Evolutionary conservation across 2,797 vertebrate genomes (phyloP).

Genomic region (Acanthopagrus latus): DNA sequence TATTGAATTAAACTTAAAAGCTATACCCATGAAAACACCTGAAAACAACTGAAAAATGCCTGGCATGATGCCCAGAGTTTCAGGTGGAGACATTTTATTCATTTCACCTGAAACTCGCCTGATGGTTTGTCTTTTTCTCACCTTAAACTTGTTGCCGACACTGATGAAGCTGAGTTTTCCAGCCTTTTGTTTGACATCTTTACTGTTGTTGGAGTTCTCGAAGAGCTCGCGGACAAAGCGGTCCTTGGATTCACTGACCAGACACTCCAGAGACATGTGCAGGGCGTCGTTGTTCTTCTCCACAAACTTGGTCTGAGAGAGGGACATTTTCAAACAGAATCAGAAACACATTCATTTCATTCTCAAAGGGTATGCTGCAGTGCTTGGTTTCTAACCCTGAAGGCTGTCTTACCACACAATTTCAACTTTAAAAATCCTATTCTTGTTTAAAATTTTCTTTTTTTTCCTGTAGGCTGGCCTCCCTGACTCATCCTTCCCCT

Average conservation of each 20-base stretch:
- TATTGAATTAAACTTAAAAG: neutral
- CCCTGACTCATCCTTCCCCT: neutral
- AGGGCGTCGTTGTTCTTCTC: slow-evolving; percentile 99
- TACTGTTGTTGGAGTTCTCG: slow-evolving; percentile 91
- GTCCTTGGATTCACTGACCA: slow-evolving; percentile 96
- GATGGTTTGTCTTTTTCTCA: slow-evolving; percentile 54
- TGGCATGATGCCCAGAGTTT: neutral
- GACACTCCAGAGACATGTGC: slow-evolving; percentile 94
- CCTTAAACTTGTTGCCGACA: slow-evolving; percentile 99
- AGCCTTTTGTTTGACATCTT: slow-evolving; percentile 94
- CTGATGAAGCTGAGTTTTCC: slow-evolving; percentile 98
- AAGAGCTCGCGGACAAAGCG: slow-evolving; percentile 92
- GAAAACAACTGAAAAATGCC: too few relatives aligned
- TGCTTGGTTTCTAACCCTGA: neutral
- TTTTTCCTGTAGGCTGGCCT: neutral
- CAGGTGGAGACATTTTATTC: neutral
- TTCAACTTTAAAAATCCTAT: neutral
- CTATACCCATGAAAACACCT: neutral
- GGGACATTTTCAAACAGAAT: neutral
- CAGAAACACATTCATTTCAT: neutral
- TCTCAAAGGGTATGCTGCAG: neutral
- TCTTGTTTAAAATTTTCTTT: neutral
- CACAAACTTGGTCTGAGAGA: slow-evolving; percentile 92
- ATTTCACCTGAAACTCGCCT: neutral
- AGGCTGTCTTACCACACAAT: neutral